Evolutionary conservation across 2,797 vertebrate species (phyloP).

Genomic region (Anas bahamensis): DNA sequence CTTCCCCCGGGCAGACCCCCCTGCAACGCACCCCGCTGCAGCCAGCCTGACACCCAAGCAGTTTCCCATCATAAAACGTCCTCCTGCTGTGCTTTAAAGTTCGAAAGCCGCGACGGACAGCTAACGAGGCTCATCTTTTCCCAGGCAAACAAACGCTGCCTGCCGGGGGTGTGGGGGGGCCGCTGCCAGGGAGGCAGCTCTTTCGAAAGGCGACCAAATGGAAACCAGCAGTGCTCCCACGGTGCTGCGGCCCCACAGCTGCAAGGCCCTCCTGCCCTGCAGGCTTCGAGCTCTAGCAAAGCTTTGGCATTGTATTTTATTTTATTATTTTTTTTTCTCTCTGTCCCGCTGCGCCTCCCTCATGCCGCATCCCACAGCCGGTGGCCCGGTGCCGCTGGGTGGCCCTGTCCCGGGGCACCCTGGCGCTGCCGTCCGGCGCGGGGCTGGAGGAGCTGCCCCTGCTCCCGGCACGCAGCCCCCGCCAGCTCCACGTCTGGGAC

Average conservation of each 20-base stretch:
- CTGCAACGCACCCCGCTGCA: not conserved
- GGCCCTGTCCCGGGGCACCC: not conserved
- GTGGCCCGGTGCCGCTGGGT: not conserved
- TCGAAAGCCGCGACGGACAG: not conserved
- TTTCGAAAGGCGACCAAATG: conserved; percentile 37
- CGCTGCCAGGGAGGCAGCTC: conserved; percentile 4
- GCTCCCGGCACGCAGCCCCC: not conserved
- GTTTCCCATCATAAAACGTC: conserved; percentile 53
- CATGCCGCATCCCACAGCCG: accelerated
- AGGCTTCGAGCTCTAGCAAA: conserved; percentile 7
- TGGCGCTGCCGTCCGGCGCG: accelerated
- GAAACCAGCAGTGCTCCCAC: not conserved
- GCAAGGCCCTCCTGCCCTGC: not conserved
- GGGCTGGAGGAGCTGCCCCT: not conserved
- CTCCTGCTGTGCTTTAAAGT: conserved; percentile 48
- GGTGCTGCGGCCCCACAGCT: not conserved
- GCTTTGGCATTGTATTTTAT: not conserved
- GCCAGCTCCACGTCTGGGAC: not conserved
- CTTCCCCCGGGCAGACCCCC: not conserved
- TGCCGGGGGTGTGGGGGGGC: not conserved
- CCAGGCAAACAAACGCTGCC: conserved; percentile 45
- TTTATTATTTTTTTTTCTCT: not conserved
- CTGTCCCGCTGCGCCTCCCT: not conserved
- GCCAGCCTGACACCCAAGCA: conserved; percentile 25
- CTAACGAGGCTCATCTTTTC: conserved; percentile 60